phyloP scores from a whole-genome alignment of 2,113 vertebrate genomes.

The Cyanoderma ruficeps region DNA sequence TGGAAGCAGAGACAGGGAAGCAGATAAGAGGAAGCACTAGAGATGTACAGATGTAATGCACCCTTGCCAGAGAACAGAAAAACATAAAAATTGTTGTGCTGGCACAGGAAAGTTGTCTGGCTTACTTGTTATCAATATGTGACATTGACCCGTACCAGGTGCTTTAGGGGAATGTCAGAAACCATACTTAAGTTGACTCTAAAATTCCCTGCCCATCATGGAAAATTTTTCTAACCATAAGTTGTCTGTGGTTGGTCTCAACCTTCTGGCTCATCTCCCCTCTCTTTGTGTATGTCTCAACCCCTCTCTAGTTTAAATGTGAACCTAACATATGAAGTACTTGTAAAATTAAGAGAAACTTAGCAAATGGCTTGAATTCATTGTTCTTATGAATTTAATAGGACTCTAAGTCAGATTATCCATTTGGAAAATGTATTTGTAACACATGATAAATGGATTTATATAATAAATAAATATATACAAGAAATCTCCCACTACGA shows the following conservation, averaged over 20 bases:
- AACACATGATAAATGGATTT: neutral
- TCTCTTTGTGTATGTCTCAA: neutral
- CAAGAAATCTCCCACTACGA: neutral
- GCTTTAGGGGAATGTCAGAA: neutral
- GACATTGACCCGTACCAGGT: neutral
- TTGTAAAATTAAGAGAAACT: neutral
- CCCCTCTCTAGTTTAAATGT: neutral
- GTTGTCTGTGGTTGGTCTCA: neutral
- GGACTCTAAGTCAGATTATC: neutral
- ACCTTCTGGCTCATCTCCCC: neutral
- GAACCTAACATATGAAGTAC: neutral
- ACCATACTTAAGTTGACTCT: neutral
- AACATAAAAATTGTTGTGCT: neutral
- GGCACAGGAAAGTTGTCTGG: neutral
- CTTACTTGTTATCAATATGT: neutral
- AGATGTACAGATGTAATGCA: neutral
- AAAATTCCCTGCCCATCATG: neutral
- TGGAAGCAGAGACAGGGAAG: neutral
- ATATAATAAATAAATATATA: neutral
- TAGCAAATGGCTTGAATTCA: neutral
- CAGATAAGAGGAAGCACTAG: neutral
- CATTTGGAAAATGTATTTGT: neutral
- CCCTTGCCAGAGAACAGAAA: neutral
- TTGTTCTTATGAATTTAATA: neutral
- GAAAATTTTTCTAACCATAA: neutral